Evolutionary conservation across 2,888 invertebrate species (phyloP).

Genomic region (Thecocarcelia acutangulata): DNA sequence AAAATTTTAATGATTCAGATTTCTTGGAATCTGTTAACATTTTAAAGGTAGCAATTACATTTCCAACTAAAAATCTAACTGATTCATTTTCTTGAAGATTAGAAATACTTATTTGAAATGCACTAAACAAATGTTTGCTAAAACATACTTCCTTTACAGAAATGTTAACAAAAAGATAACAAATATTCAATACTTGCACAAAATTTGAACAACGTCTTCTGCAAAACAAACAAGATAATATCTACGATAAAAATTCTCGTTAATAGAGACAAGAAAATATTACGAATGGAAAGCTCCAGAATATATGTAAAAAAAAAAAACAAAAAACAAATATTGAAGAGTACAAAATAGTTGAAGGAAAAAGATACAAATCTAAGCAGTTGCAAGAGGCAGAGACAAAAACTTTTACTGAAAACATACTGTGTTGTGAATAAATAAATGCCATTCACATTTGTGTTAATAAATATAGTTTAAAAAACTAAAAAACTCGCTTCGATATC

Average conservation of each 20-base stretch:
- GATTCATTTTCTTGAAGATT: constrained; percentile 11
- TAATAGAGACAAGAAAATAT: not conserved
- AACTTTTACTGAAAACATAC: constrained; percentile 38
- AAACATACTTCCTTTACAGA: too few relatives aligned
- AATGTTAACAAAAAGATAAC: constrained; percentile 12
- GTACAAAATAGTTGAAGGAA: constrained; percentile 9
- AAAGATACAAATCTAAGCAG: not conserved
- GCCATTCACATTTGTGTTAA: too few relatives aligned
- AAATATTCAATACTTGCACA: constrained; percentile 37
- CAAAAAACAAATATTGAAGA: constrained; percentile 19
- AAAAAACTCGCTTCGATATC: too few relatives aligned
- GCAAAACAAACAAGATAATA: constrained; percentile 33
- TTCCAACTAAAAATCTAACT: constrained; percentile 21
- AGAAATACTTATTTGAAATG: too few relatives aligned
- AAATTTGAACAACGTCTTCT: constrained; percentile 37
- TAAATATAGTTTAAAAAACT: too few relatives aligned
- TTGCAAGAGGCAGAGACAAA: constrained; percentile 8
- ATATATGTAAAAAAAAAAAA: too few relatives aligned
- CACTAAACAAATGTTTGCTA: too few relatives aligned
- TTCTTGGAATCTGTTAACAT: constrained; percentile 30
- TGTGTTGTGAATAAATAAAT: constrained; percentile 51
- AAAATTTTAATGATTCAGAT: constrained; percentile 4
- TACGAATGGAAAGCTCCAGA: constrained; percentile 19
- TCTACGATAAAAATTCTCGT: not conserved
- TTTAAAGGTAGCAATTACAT: constrained; percentile 48